Percentiles rank a stretch among this genome's conserved stretches.
phyloP scores from a whole-genome alignment of 1,140 invertebrate genomes.

The Brachionus rotundiformis region DNA sequence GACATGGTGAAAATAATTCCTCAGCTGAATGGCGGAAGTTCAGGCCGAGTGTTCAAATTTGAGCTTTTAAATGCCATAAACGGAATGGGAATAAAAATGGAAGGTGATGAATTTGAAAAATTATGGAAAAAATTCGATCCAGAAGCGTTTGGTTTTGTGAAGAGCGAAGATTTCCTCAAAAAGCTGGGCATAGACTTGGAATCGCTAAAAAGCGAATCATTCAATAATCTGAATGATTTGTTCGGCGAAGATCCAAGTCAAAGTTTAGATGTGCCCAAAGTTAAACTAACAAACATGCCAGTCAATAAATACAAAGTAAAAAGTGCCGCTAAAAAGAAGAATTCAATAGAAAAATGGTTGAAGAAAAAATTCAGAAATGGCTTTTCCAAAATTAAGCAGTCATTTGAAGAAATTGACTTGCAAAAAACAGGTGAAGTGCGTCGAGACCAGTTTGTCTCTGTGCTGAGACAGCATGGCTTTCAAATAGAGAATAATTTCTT shows the following conservation, averaged over 20 bases:
- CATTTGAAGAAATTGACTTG: slow-evolving; percentile 60
- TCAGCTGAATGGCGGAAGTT: slow-evolving; percentile 59
- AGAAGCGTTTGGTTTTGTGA: slow-evolving; percentile 25
- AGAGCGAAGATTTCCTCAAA: neutral
- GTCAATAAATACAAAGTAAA: slow-evolving; percentile 36
- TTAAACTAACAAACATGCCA: neutral
- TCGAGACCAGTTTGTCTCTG: slow-evolving; percentile 52
- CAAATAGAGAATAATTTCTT: slow-evolving; percentile 60
- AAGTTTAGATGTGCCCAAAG: neutral
- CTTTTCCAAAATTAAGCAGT: slow-evolving; percentile 59
- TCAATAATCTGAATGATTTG: slow-evolving; percentile 15
- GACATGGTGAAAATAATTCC: slow-evolving; percentile 61
- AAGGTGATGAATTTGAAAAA: slow-evolving; percentile 61
- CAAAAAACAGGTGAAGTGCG: slow-evolving; percentile 58
- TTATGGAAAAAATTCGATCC: slow-evolving; percentile 57
- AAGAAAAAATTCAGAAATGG: slow-evolving; percentile 64
- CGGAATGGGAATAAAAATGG: slow-evolving; percentile 60
- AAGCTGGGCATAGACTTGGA: slow-evolving; percentile 29
- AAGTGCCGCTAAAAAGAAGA: slow-evolving; percentile 3
- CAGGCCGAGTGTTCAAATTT: slow-evolving; percentile 58
- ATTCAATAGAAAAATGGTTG: slow-evolving; percentile 60
- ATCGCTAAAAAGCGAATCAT: neutral
- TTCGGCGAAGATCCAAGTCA: neutral
- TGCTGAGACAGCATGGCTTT: slow-evolving; percentile 58
- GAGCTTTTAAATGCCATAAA: slow-evolving; percentile 61